Percentiles rank a stretch among this genome's conserved stretches.
Conservation (phyloP, 1,140 invertebrate genomes). For the Saccostrea glomerata region DNA sequence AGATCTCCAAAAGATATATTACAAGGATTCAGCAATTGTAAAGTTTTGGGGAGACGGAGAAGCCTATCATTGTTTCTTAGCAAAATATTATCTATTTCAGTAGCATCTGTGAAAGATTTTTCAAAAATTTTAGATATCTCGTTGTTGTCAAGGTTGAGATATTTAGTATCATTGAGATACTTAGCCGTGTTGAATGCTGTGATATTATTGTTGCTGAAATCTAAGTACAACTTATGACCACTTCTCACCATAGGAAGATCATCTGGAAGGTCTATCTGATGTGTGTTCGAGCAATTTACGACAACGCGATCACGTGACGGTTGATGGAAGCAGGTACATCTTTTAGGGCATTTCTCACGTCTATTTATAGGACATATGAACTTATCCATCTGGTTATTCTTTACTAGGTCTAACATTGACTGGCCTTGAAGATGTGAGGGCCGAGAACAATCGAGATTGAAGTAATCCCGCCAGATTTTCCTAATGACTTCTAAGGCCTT, state of each 20-base stretch:
- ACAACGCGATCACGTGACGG: not conserved
- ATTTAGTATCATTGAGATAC: not conserved
- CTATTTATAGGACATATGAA: not conserved
- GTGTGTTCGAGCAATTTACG: not conserved
- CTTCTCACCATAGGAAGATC: not conserved
- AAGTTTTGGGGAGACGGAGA: not conserved
- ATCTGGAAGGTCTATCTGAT: not conserved
- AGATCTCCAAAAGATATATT: not conserved
- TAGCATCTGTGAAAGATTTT: not conserved
- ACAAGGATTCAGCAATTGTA: slow-evolving; percentile 34
- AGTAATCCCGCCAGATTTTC: not conserved
- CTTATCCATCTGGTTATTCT: not conserved
- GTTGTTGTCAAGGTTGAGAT: slow-evolving; percentile 17
- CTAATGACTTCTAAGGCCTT: not conserved
- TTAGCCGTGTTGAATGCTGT: not conserved
- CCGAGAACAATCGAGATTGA: not conserved
- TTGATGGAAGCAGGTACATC: not conserved
- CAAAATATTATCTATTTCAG: not conserved
- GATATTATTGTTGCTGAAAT: slow-evolving; percentile 36
- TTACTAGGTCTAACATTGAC: not conserved
- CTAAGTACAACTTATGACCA: not conserved
- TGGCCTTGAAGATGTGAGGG: not conserved
- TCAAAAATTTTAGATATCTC: not conserved
- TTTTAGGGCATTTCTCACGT: not conserved
- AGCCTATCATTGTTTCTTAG: not conserved